phyloP scores from a whole-genome alignment of 2,113 vertebrate species.

The Hirundichthys speculiger region DNA sequence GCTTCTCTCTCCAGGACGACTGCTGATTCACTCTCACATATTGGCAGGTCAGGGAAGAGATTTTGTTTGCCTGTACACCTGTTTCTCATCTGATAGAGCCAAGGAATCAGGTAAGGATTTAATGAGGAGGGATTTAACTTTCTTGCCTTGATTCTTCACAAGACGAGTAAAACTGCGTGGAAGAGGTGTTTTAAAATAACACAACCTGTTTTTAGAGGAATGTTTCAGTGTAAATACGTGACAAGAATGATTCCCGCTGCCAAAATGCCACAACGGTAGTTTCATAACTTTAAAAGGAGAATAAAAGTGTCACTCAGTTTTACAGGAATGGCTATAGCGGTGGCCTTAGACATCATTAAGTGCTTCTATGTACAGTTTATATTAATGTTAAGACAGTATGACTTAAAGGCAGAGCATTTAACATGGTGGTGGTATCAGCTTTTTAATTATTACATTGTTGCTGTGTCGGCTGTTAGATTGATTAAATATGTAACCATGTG shows the following conservation, averaged over 20 bases:
- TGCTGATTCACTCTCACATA: constrained; percentile 64
- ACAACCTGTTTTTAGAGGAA: not conserved
- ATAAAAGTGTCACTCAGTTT: too few species aligned
- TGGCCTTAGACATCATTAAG: too few species aligned
- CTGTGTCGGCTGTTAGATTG: not conserved
- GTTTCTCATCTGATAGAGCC: constrained; percentile 62
- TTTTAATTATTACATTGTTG: not conserved
- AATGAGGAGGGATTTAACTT: constrained; percentile 25
- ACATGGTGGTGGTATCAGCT: too few species aligned
- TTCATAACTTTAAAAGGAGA: too few species aligned
- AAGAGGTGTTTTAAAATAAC: not conserved
- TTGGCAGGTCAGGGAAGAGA: constrained; percentile 54
- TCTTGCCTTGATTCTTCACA: too few species aligned
- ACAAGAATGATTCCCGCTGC: not conserved
- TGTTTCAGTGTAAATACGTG: not conserved
- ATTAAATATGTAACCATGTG: not conserved
- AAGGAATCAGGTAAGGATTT: constrained; percentile 67
- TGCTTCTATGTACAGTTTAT: too few species aligned
- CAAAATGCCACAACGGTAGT: too few species aligned
- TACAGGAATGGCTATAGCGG: too few species aligned
- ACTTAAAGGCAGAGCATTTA: too few species aligned
- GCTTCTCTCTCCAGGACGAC: constrained; percentile 25
- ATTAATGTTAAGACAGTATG: too few species aligned
- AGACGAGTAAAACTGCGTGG: not conserved
- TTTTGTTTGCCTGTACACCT: constrained; percentile 67